Base-by-base conservation (phyloP, 2,113 vertebrate species). In the Dolichotis patagonum region DNA sequence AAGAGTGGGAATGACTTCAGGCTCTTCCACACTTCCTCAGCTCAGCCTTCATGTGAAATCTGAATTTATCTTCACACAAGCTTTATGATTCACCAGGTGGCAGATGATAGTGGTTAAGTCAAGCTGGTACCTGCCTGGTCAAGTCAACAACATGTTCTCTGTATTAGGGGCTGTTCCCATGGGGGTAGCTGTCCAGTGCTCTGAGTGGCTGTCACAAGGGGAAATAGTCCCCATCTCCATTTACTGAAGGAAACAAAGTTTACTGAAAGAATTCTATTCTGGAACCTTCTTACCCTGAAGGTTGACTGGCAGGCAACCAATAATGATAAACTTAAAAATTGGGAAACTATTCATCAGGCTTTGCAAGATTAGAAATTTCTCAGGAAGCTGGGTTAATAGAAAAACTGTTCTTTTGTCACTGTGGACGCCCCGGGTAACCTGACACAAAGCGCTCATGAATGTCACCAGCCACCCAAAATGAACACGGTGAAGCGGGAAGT, bases 351-450 rank as follows among this genome's bases (percentile, higher is more conserved):
- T 75, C 52, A 24, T 43, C 12, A 77, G 5, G 13, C 24, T 85
- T 52, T 85, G 14, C 41, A 90, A 85, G 22, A 63, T 35, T 43
- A 94, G 35, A 94, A 81, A 85, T 60, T 85, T n/a, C 43, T 95
- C 69, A 85, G 69, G 92, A 88, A 71, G 0, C 22, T 91, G 20
- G 65, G 22, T 95, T 85, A 69, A 54, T 90, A 87, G 20, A 60
- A 24, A 49, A 75, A 84, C 32, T 82, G 43, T 75, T 38, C 26
- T 97, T 84, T 92, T 82, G 58, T 43, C 54, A 88, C 49, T 46
- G 2, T 73, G 63, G 41, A 78, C 94, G 87, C 81, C 81, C 90
- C 87, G n/a, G 20, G 62, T 93, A 75, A 60, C 69, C 46, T 90
- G 71, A 94, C 38, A 88, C 63, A 95, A 80, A 90, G 19, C 58